These are phyloP conservation scores for Struthidea cinerea DNA, from an alignment of 2,113 vertebrate species.

Conservation along the genomic window DNA sequence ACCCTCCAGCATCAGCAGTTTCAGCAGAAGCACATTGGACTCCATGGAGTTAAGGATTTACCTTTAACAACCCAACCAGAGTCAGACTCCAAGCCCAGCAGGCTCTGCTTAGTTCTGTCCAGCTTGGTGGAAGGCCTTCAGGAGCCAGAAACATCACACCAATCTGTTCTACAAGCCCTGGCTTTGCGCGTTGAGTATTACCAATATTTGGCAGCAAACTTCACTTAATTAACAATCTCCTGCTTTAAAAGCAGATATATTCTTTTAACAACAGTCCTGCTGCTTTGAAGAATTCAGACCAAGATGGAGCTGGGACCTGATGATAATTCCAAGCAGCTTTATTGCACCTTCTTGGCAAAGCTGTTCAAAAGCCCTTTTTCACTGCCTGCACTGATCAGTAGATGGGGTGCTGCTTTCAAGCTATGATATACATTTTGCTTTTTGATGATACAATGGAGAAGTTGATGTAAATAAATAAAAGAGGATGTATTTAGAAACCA, in stretches of 20 bases:
- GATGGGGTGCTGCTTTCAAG: slow-evolving; percentile 18
- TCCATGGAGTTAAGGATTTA: background rate
- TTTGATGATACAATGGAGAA: slow-evolving; percentile 11
- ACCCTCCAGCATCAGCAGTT: background rate
- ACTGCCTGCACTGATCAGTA: background rate
- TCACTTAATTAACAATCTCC: slow-evolving; percentile 44
- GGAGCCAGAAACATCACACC: background rate
- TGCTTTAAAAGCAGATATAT: slow-evolving; percentile 23
- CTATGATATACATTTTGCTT: background rate
- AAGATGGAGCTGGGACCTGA: slow-evolving; percentile 31
- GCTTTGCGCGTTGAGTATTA: background rate
- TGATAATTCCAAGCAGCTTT: background rate
- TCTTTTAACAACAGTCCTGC: background rate
- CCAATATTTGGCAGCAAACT: background rate
- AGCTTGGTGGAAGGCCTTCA: background rate
- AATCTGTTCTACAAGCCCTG: background rate
- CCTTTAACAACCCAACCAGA: background rate
- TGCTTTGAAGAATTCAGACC: slow-evolving; percentile 39
- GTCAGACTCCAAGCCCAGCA: background rate
- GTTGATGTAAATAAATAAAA: slow-evolving; percentile 1
- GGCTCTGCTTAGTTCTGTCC: background rate
- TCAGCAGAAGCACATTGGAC: background rate
- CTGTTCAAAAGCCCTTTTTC: background rate
- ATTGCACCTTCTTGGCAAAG: background rate
- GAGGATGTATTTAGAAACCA: background rate